phyloP scores from a whole-genome alignment of 2,113 vertebrate species.

The Aix galericulata region DNA sequence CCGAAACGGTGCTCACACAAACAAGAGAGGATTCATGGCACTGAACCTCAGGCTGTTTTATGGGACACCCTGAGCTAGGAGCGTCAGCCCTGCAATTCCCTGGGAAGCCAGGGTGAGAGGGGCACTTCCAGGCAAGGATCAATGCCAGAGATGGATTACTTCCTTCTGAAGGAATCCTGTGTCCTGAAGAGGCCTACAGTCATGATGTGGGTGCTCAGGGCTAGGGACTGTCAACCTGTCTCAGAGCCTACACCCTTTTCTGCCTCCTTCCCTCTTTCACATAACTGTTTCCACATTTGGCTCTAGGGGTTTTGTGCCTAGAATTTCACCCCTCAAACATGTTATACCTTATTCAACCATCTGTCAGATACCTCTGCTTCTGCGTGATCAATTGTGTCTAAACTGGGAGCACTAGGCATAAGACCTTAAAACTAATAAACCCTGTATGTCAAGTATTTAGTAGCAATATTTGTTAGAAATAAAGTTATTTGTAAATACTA shows the following conservation, averaged over 20 bases:
- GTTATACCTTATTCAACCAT: not conserved
- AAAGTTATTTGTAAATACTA: not conserved
- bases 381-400: not conserved
- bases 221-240: not conserved
- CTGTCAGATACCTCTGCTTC: not conserved
- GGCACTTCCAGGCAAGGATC: not conserved
- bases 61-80: not conserved
- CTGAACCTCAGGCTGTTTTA: not conserved
- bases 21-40: not conserved
- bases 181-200: not conserved
- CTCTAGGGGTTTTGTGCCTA: not conserved
- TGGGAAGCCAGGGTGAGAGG: rapidly evolving
- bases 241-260: not conserved
- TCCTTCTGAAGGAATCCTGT: not conserved
- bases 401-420: not conserved
- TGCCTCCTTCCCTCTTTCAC: not conserved
- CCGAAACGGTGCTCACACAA: not conserved
- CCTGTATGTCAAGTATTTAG: not conserved
- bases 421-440: not conserved
- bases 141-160: not conserved
- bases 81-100: rapidly evolving
- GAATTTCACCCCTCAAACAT: not conserved
- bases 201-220: not conserved
- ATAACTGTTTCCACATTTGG: not conserved
- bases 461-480: conserved; percentile 16